These are phyloP conservation scores for Syngnathus rostellatus DNA, from an alignment of 2,797 vertebrate genomes.

Conservation along the genomic window DNA sequence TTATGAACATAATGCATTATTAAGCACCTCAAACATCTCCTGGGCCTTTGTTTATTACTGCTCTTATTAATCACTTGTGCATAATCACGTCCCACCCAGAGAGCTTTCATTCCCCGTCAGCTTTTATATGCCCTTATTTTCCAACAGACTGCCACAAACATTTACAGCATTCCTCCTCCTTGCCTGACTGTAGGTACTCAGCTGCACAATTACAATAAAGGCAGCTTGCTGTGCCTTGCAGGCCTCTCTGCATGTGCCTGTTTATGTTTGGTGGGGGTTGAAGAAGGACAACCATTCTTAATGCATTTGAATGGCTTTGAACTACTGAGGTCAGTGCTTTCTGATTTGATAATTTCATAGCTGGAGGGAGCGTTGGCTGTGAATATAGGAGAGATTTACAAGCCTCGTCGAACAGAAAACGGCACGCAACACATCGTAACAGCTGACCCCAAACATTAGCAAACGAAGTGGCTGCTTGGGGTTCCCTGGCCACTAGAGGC, in stretches of 20 bases:
- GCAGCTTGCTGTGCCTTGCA: conserved; percentile 39
- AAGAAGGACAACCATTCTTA: conserved; percentile 42
- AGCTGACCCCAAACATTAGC: neutral
- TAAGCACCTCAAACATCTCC: conserved; percentile 81
- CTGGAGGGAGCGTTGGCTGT: conserved; percentile 31
- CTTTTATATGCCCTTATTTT: conserved; percentile 58
- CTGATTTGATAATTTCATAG: conserved; percentile 35
- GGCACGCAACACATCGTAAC: conserved; percentile 5
- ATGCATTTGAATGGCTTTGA: conserved; percentile 43
- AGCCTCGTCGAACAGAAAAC: conserved; percentile 20
- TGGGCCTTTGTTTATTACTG: conserved; percentile 81
- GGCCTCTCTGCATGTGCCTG: conserved; percentile 40
- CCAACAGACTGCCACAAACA: conserved; percentile 40
- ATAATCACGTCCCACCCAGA: conserved; percentile 71
- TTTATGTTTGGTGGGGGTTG: conserved; percentile 35
- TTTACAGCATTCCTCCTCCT: conserved; percentile 30
- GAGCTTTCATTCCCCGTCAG: conserved; percentile 69
- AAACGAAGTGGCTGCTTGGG: neutral
- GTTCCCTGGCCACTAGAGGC: neutral
- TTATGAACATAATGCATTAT: conserved; percentile 83
- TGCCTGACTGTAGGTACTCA: conserved; percentile 48
- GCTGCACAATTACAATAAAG: conserved; percentile 52
- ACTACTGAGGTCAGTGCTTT: conserved; percentile 43
- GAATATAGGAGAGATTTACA: conserved; percentile 28
- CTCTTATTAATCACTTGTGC: conserved; percentile 80